phyloP scores from a whole-genome alignment of 2,888 invertebrate species.

The Epinotia demarniana region DNA sequence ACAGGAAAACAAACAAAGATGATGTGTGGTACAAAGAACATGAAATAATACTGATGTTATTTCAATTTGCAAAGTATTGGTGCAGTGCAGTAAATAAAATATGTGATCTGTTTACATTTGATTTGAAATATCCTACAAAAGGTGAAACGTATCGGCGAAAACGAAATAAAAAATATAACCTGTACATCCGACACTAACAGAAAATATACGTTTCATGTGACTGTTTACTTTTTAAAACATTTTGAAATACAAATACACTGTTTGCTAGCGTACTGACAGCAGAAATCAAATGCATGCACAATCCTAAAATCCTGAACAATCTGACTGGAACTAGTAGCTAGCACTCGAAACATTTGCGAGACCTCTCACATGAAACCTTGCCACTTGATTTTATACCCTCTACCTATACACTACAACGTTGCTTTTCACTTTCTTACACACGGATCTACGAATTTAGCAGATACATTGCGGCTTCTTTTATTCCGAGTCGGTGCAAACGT shows the following conservation, averaged over 20 bases:
- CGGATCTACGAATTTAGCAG: not conserved
- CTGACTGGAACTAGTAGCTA: not conserved
- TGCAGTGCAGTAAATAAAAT: not conserved
- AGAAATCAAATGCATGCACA: not conserved
- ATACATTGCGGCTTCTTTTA: not conserved
- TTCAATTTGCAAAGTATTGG: not conserved
- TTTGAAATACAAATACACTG: not conserved
- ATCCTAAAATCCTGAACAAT: conserved; percentile 1
- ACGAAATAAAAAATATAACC: not conserved
- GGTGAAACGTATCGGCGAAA: not conserved
- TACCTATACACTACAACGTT: not conserved
- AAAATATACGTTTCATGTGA: not conserved
- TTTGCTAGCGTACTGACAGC: not conserved
- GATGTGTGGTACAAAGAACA: no score
- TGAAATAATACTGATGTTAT: no score
- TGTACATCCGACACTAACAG: not conserved
- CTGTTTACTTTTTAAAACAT: not conserved
- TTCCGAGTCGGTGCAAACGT: not conserved
- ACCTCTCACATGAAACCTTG: not conserved
- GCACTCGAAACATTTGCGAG: not conserved
- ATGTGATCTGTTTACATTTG: not conserved
- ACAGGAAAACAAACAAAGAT: no score
- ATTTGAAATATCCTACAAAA: not conserved
- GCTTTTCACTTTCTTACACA: not conserved
- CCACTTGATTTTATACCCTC: not conserved